Conservation (phyloP, 1,140 invertebrate genomes). For the Leptinotarsa undecemlineata region DNA sequence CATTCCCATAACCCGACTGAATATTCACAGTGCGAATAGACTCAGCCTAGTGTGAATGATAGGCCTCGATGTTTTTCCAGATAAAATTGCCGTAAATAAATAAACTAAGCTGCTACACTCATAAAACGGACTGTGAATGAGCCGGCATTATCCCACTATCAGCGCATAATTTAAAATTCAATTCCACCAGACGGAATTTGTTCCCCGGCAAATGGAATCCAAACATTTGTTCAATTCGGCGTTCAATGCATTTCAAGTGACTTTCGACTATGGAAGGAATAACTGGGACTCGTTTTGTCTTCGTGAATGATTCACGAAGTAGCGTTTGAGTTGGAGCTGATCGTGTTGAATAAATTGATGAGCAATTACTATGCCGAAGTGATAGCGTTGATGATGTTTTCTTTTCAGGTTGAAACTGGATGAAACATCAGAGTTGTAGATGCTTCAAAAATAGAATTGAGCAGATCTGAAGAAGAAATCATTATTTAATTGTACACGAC, state of each 20-base stretch:
- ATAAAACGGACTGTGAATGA: conserved; percentile 9
- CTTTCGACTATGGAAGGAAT: neutral
- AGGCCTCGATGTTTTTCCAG: too few relatives aligned
- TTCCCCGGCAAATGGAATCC: conserved; percentile 34
- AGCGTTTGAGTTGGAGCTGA: neutral
- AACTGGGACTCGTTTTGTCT: conserved; percentile 2
- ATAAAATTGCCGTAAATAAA: neutral
- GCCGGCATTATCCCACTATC: conserved; percentile 23
- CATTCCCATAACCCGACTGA: too few relatives aligned
- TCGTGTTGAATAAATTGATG: neutral
- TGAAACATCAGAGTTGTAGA: too few relatives aligned
- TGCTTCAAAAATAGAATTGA: too few relatives aligned
- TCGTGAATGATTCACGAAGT: neutral
- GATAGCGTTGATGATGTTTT: too few relatives aligned
- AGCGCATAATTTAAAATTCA: conserved; percentile 33
- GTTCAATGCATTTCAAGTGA: conserved; percentile 34
- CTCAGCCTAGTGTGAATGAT: too few relatives aligned
- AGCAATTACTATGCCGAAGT: neutral
- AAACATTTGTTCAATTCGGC: conserved; percentile 35
- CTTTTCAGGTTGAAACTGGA: too few relatives aligned
- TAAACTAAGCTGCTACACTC: conserved; percentile 10
- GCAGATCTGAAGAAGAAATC: too few relatives aligned
- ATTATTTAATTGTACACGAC: too few relatives aligned
- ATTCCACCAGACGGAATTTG: conserved; percentile 30
- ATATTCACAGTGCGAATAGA: too few relatives aligned